Evolutionary conservation across 2,113 vertebrate genomes (phyloP).

Genomic region (Poeciliopsis prolifica): DNA sequence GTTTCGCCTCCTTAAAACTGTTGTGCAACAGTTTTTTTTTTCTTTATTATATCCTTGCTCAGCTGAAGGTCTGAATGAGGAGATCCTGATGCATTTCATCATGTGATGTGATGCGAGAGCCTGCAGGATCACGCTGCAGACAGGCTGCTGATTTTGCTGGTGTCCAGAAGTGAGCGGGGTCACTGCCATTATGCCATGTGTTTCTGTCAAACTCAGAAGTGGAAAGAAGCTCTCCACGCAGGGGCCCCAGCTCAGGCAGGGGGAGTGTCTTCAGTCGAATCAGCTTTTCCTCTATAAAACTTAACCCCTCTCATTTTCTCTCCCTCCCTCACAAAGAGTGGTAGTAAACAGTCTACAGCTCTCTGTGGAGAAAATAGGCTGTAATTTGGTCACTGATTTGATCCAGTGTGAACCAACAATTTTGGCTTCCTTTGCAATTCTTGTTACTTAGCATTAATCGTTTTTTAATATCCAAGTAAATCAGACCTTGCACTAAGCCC

Average conservation of each 20-base stretch:
- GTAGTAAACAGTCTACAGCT: constrained; percentile 59
- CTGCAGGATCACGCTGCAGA: constrained; percentile 29
- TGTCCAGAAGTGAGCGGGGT: constrained; percentile 17
- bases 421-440: constrained; percentile 13
- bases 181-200: constrained; percentile 30
- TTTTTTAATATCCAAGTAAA: constrained; percentile 19
- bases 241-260: constrained; percentile 27
- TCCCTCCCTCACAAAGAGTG: constrained; percentile 33
- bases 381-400: constrained; percentile 67
- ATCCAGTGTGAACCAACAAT: constrained; percentile 60
- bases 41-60: not conserved
- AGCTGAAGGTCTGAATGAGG: constrained; percentile 11
- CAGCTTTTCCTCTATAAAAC: constrained; percentile 44
- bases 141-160: constrained; percentile 40
- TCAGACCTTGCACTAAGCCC: not conserved
- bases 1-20: not conserved
- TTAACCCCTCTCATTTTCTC: constrained; percentile 27
- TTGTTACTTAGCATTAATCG: constrained; percentile 34
- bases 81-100: constrained; percentile 5
- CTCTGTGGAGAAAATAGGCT: constrained; percentile 34
- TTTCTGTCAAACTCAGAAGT: constrained; percentile 32
- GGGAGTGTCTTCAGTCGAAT: constrained; percentile 49
- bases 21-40: not conserved
- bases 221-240: constrained; percentile 22
- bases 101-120: constrained; percentile 10